Conservation (phyloP, 1,140 invertebrate genomes). For the Drosophila saltans region DNA sequence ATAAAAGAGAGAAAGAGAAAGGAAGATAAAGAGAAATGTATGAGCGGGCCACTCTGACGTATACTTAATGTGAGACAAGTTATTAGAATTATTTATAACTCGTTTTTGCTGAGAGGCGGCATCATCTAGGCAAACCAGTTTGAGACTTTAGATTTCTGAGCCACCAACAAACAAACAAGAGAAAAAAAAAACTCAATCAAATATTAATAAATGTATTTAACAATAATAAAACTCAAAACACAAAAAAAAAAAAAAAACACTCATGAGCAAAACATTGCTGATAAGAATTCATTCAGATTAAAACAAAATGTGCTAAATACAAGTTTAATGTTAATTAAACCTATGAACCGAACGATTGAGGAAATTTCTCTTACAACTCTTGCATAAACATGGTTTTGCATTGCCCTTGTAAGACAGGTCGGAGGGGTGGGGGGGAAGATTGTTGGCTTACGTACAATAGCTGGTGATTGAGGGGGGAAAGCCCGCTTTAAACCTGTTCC, state of each 20-base stretch:
- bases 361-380: neutral
- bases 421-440: too few relatives aligned
- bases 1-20: neutral
- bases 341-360: conserved; percentile 19
- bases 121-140: conserved; percentile 18
- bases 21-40: neutral
- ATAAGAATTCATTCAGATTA: conserved; percentile 26
- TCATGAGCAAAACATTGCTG: conserved; percentile 36
- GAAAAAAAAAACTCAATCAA: neutral
- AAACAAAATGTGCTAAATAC: neutral
- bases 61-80: conserved; percentile 9
- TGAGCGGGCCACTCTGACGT: conserved; percentile 4
- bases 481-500: conserved; percentile 39
- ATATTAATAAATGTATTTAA: neutral
- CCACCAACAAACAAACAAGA: neutral
- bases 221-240: conserved; percentile 19
- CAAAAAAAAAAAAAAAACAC: neutral
- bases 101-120: neutral
- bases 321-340: neutral
- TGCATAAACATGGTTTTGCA: conserved; percentile 11
- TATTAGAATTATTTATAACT: conserved; percentile 12
- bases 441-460: too few relatives aligned
- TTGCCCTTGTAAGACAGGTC: neutral
- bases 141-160: neutral
- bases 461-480: conserved; percentile 38